phyloP scores from a whole-genome alignment of 2,888 invertebrate genomes.

The Netelia fuscicornis region DNA sequence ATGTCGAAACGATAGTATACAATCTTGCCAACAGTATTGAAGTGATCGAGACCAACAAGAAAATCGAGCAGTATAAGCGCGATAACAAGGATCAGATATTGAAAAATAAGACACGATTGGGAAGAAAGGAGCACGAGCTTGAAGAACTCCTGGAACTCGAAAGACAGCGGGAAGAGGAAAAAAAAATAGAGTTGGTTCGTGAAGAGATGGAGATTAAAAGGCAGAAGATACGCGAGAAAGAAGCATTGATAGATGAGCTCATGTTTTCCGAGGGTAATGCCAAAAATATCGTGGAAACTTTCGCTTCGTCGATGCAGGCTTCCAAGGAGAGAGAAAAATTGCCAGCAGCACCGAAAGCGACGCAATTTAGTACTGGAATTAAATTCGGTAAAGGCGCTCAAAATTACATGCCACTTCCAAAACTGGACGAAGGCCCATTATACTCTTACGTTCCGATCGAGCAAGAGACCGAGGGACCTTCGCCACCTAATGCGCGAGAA shows the following conservation, averaged over 20 bases:
- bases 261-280: slow-evolving; percentile 97
- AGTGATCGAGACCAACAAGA: slow-evolving; percentile 94
- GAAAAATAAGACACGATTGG: slow-evolving; percentile 91
- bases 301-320: slow-evolving; percentile 90
- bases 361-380: slow-evolving; percentile 95
- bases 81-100: slow-evolving; percentile 94
- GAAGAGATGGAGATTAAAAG: slow-evolving; percentile 89
- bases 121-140: slow-evolving; percentile 93
- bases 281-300: slow-evolving; percentile 93
- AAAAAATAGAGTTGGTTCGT: slow-evolving; percentile 90
- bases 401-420: slow-evolving; percentile 89
- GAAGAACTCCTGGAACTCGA: slow-evolving; percentile 94
- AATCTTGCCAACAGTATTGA: slow-evolving; percentile 96
- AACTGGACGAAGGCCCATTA: slow-evolving; percentile 91
- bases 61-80: slow-evolving; percentile 95
- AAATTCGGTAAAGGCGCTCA: slow-evolving; percentile 90
- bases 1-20: slow-evolving; percentile 95
- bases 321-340: slow-evolving; percentile 88
- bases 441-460: slow-evolving; percentile 88
- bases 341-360: slow-evolving; percentile 86
- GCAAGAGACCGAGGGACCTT: slow-evolving; percentile 89
- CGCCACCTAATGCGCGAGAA: slow-evolving; percentile 88
- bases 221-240: slow-evolving; percentile 94
- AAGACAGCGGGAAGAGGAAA: slow-evolving; percentile 90
- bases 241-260: slow-evolving; percentile 97